Evolutionary conservation across 2,888 invertebrate species (phyloP).

Genomic region (Entomobrya proxima): DNA sequence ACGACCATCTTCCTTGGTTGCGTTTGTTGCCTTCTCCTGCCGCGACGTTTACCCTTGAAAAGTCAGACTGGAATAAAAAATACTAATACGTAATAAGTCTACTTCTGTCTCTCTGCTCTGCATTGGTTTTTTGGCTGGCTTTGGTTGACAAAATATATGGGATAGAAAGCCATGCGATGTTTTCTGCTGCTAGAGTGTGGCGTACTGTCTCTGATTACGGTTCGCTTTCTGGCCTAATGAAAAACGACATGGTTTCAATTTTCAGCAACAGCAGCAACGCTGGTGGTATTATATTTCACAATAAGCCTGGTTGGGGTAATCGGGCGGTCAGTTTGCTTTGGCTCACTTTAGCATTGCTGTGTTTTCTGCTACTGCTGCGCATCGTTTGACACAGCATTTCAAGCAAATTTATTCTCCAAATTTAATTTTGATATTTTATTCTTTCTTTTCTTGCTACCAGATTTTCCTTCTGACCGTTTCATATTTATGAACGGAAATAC

Average conservation of each 20-base stretch:
- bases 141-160: neutral
- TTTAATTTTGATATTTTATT: conserved; percentile 10
- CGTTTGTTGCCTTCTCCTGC: neutral
- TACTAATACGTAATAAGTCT: neutral
- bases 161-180: conserved; percentile 3
- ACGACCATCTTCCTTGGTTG: neutral
- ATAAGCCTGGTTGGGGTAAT: neutral
- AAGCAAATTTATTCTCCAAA: conserved; percentile 32
- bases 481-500: conserved; percentile 36
- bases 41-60: conserved; percentile 45
- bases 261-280: neutral
- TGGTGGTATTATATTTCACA: neutral
- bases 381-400: conserved; percentile 1
- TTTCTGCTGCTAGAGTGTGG: neutral
- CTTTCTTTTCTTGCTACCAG: neutral
- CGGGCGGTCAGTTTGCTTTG: neutral
- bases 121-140: conserved; percentile 7
- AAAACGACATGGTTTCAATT: conserved; percentile 28
- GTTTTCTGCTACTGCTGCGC: neutral
- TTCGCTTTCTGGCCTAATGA: conserved; percentile 24
- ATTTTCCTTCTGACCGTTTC: neutral
- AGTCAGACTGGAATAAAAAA: conserved; percentile 25
- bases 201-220: conserved; percentile 3
- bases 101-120: neutral
- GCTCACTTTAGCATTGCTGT: neutral